Evolutionary conservation across 1,140 invertebrate genomes (phyloP), one percentile per base, ranked within the genome.

Genomic region (Phymastichus coffea): DNA sequence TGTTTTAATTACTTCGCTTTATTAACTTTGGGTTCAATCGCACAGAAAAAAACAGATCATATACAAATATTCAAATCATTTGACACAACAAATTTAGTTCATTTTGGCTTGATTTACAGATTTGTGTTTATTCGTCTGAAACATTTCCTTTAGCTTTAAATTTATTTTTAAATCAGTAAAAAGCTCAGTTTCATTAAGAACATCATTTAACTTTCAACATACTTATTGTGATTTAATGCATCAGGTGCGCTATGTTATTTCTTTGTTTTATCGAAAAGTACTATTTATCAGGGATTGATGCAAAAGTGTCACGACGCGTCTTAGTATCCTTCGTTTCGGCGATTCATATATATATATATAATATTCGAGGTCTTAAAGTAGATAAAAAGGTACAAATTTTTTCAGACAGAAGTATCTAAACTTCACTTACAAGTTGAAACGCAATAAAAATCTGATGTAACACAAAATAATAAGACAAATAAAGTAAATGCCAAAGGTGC

Each of bases 151-250:
- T 52, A 26, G 3, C 28, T 30, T 71, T 70, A 71, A 69, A 69
- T 65, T 54, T 70, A 67, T 68, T 72, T 62, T 59, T 46, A 63
- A 70, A 71, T 75, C 68, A 73, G 70, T 77, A 77, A 78, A 79
- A 79, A 79, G 69, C 63, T 74, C 59, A 66, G 68, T 65, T 47
- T 51, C 66, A 67, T 70, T 55, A 66, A 63, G 73, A 75, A 72
- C 69, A 71, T 71, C 61, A n/a, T 33, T 33, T 64, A 67, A 72
- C 62, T 73, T 69, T 69, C 57, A 67, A 62, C 70, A 68, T 64
- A 68, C 69, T 65, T 46, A 66, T 63, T 52, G 62, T 68, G 66
- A 68, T 62, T 71, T 59, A 44, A 61, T 64, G 57, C 66, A 73
- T 67, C 61, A 65, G 65, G 57, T 65, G 61, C 41, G 51, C 66